Evolutionary conservation across 1,140 invertebrate genomes (phyloP), one percentile per base, ranked within the genome.

Genomic region (Heliothis virescens): DNA sequence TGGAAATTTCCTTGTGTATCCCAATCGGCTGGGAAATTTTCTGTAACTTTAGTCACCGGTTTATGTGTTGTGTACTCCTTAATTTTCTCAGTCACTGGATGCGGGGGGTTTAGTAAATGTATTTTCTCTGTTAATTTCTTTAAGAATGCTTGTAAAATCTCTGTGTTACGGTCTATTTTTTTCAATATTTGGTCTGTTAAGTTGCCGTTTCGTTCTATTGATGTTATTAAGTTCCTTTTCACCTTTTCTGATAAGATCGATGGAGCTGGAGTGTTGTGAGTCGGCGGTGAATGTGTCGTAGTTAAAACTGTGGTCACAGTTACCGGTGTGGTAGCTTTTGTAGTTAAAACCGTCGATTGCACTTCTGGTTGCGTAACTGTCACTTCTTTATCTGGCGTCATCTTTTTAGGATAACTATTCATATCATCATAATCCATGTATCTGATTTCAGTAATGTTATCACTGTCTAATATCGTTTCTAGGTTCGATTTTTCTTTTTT

Each of bases 81-180:
- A 55, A 15, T 76, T 48, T 18, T 21, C 63, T 34, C 16, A 0
- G n/a, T 74, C 63, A 79, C 11, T 4, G 47, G 3, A 13, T 13
- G 18, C 12, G 1, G 62, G 2, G 1, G 62, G 21, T 26, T n/a
- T 0, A 16, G 10, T n/a, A 21, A 0, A 16, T 53, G 48, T 47
- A 75, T 69, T 55, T 74, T 75, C 9, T 83, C 82, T 11, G 83
- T 74, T n/a, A 92, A 48, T 84, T 89, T 91, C 55, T 79, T 41
- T 11, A 92, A 73, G 72, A 90, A 91, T 9, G 41, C 41, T 71
- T 88, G 82, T 11, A 92, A 55, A 21, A 90, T 80, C 29, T 86
- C 81, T 11, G 90, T 90, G 26, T 92, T 91, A 78, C 74, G 83
- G 67, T 91, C 86, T 2, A 92, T 87, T 69, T 89, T 87, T 7